A percentile compares a stretch with the other conserved stretches of the same genome.
Evolutionary conservation across 2,888 invertebrate species (phyloP).

Genomic region (Nomada lathburiana): DNA sequence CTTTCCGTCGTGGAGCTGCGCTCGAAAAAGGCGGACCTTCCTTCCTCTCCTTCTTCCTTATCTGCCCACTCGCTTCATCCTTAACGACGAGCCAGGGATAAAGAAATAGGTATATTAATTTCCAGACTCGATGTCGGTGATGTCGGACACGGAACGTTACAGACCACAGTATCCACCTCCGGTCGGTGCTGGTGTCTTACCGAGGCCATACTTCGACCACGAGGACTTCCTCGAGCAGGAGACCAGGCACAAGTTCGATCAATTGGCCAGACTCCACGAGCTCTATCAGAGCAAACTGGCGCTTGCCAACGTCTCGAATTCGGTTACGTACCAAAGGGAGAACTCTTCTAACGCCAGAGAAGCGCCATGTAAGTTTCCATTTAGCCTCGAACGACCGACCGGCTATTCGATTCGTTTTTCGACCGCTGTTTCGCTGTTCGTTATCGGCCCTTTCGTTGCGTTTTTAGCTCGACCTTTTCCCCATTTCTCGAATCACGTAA

Average conservation of each 20-base stretch:
- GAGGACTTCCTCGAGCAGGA: conserved; percentile 85
- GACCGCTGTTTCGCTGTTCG: not conserved
- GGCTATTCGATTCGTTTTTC: not conserved
- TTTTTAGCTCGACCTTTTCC: conserved; percentile 18
- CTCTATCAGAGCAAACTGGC: conserved; percentile 92
- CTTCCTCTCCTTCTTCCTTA: conserved; percentile 29
- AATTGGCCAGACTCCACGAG: conserved; percentile 92
- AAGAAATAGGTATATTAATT: conserved; percentile 49
- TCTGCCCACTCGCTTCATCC: conserved; percentile 15
- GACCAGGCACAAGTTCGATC: conserved; percentile 89
- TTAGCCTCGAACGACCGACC: not conserved
- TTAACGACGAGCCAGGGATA: conserved; percentile 9
- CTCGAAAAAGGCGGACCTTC: conserved; percentile 8
- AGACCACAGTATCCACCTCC: conserved; percentile 81
- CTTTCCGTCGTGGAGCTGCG: conserved; percentile 35
- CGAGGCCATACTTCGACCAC: conserved; percentile 83
- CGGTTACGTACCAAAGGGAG: conserved; percentile 87
- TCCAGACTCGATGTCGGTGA: conserved; percentile 85
- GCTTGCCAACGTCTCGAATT: conserved; percentile 89
- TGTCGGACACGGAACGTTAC: conserved; percentile 83
- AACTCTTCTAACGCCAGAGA: conserved; percentile 81
- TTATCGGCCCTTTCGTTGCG: conserved; percentile 9
- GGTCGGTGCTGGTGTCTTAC: conserved; percentile 79
- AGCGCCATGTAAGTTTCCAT: conserved; percentile 80
- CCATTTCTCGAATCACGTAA: conserved; percentile 9